A percentile compares a stretch with the other conserved stretches of the same genome.
Evolutionary conservation across 2,797 vertebrate species (phyloP).

Genomic region (Hydrocynus forskahlii): DNA sequence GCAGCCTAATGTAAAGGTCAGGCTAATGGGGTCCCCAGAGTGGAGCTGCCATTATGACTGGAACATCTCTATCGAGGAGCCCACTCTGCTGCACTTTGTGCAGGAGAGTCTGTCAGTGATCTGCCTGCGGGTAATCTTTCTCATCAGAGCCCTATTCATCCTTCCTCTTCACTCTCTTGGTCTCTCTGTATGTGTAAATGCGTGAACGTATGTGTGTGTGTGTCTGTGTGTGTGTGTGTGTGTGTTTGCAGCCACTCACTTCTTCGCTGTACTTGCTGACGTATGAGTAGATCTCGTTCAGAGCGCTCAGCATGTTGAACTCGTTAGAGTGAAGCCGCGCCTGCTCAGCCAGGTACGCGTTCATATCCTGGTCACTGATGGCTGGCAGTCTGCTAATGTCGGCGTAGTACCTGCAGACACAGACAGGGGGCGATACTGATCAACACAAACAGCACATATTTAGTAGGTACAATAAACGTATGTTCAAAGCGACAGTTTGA

Average conservation of each 20-base stretch:
- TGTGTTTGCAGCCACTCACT: slow-evolving; percentile 74
- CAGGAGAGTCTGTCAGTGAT: slow-evolving; percentile 51
- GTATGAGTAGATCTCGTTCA: slow-evolving; percentile 98
- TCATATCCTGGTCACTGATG: slow-evolving; percentile 99
- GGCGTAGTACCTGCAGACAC: slow-evolving; percentile 90
- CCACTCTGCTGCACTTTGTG: slow-evolving; percentile 45
- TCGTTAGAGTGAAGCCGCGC: slow-evolving; percentile 92
- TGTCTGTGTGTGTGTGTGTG: slow-evolving; percentile 11
- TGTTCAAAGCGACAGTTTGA: not conserved
- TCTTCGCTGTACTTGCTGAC: slow-evolving; percentile 98
- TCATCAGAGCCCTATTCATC: slow-evolving; percentile 60
- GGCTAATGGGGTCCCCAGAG: slow-evolving; percentile 74
- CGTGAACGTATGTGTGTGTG: slow-evolving; percentile 11
- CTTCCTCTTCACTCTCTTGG: slow-evolving; percentile 53
- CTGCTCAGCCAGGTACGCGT: slow-evolving; percentile 97
- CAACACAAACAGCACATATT: not conserved
- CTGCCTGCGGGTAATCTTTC: slow-evolving; percentile 54
- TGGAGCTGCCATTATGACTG: slow-evolving; percentile 74
- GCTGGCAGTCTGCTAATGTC: slow-evolving; percentile 95
- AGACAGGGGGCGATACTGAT: slow-evolving; percentile 36
- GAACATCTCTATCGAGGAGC: slow-evolving; percentile 72
- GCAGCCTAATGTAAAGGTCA: slow-evolving; percentile 75
- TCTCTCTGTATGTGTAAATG: slow-evolving; percentile 29
- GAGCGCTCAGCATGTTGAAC: slow-evolving; percentile 97
- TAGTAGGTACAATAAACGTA: not conserved